Conservation (phyloP, 2,113 vertebrate genomes). For the Sula dactylatra region DNA sequence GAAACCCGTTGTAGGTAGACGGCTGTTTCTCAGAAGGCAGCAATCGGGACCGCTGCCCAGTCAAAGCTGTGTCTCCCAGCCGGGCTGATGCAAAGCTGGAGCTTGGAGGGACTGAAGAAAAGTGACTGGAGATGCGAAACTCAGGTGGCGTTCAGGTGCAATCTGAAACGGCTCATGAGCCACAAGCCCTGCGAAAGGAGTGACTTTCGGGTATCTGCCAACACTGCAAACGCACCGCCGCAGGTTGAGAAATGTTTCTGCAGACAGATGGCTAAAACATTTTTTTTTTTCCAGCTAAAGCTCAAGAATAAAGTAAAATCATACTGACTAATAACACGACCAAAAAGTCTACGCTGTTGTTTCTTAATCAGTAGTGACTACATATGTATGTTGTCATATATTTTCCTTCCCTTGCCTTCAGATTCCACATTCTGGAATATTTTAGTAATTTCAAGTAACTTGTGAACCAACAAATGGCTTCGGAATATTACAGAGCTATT, state of each 20-base stretch:
- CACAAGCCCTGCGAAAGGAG: neutral
- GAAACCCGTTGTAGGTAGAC: neutral
- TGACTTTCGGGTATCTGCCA: neutral
- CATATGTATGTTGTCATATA: neutral
- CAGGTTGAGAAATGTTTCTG: neutral
- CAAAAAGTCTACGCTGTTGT: neutral
- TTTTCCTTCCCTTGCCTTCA: neutral
- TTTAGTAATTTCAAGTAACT: neutral
- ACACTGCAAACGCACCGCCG: neutral
- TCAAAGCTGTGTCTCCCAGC: neutral
- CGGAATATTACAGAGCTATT: neutral
- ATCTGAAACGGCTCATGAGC: rapidly evolving
- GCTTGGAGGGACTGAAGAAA: neutral
- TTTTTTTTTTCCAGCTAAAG: neutral
- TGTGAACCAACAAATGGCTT: neutral
- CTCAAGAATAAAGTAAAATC: neutral
- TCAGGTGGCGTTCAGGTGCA: neutral
- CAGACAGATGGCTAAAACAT: neutral
- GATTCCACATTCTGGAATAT: neutral
- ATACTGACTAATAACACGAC: neutral
- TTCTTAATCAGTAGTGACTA: neutral
- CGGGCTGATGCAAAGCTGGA: neutral
- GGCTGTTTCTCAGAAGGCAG: neutral
- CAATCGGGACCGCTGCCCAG: neutral
- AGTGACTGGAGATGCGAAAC: neutral